Evolutionary conservation across 2,888 invertebrate genomes (phyloP).

Genomic region (Nephrotoma flavescens): DNA sequence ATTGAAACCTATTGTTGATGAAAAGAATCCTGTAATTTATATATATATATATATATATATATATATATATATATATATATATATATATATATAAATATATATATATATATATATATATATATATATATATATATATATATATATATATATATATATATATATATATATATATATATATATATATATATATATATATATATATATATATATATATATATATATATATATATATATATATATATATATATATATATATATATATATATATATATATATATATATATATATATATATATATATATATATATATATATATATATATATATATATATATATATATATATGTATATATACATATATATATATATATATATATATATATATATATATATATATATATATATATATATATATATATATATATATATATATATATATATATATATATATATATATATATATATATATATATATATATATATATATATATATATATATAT

Average conservation of each 20-base stretch:
- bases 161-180: not conserved
- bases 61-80: not conserved
- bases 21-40: not conserved
- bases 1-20: too few species aligned
- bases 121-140: not conserved
- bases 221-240: not conserved
- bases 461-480: not conserved
- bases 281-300: too few species aligned
- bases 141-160: not conserved
- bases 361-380: not conserved
- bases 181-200: not conserved
- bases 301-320: too few species aligned
- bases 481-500: not conserved
- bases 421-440: not conserved
- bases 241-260: not conserved
- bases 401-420: not conserved
- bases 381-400: not conserved
- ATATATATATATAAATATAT: not conserved
- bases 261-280: too few species aligned
- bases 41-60: not conserved
- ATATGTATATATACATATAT: not conserved
- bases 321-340: not conserved
- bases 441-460: not conserved
- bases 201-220: not conserved
- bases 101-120: not conserved